Base-by-base conservation (phyloP, 2,797 vertebrate genomes). In the Sternotherus odoratus region DNA sequence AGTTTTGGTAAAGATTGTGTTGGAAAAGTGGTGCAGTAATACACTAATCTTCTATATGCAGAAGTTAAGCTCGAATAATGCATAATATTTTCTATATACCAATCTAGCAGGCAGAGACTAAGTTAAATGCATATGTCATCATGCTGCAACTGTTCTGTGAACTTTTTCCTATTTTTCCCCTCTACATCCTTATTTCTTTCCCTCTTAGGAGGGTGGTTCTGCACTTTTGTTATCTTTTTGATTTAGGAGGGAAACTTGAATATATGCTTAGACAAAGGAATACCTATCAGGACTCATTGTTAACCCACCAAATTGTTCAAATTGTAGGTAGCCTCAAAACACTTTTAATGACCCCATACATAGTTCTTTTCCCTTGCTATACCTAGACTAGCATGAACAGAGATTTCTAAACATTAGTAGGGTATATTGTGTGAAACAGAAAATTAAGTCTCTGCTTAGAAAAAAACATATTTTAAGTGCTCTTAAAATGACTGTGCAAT, bases 121-220 rank as follows among this genome's bases (percentile, higher is more conserved):
- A 11, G 13, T 43, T 36, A 28, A 15, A 5, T 56, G 72, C 4
- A 1, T 16, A 6, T 0, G 2, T 51, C 3, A 5, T 43, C 69
- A 50, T 28, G 60, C 23, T n/a, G 13, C 2, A 24, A 2, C 36
- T 2, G 0, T 50, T 60, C 9, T 5, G 2, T 69, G 48, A 72
- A 2, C 54, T 77, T 74, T 72, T 21, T 4, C 6, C 56, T 82
- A 80, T 56, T 28, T 77, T 48, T 21, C 33, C n/a, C 3, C 72
- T 48, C 5, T 11, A 26, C 7, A 54, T 77, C 77, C 21, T 63
- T 78, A 30, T 21, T 77, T 15, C 23, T 36, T 51, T 36, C 56
- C 39, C 53, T 10, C 13, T 77, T 66, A 75, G 43, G 54, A 87
- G 12, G 46, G 48, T n/a, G 81, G 28, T 28, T 53, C 57, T 8